Evolutionary conservation across 2,797 vertebrate species (phyloP).

Genomic region (Mus minutoides): DNA sequence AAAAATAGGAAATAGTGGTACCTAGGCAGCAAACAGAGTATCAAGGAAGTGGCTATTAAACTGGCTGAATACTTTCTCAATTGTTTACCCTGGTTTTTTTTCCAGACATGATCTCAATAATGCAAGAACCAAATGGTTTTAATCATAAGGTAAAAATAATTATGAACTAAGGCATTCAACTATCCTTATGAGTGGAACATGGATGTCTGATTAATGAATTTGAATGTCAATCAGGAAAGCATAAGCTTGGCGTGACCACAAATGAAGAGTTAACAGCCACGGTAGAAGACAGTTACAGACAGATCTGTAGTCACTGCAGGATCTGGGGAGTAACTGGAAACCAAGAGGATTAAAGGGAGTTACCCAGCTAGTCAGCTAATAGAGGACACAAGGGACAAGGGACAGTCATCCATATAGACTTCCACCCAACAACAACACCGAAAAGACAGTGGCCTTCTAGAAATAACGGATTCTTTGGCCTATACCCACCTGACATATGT

Average conservation of each 20-base stretch:
- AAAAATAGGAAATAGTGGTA: neutral
- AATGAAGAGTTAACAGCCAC: neutral
- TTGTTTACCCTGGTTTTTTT: neutral
- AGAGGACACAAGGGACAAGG: neutral
- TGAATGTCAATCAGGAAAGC: neutral
- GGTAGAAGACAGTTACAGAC: neutral
- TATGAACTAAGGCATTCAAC: too few species aligned
- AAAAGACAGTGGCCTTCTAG: neutral
- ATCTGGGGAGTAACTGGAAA: neutral
- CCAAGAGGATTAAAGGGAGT: neutral
- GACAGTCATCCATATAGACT: neutral
- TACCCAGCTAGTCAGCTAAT: neutral
- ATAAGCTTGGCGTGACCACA: too few species aligned
- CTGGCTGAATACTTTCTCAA: neutral
- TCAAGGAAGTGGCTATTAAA: neutral
- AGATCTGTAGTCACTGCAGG: neutral
- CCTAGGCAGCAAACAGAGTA: neutral
- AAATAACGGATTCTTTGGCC: neutral
- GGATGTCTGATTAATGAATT: neutral
- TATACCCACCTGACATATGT: neutral
- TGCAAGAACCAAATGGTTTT: neutral
- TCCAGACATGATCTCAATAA: neutral
- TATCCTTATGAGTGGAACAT: fast-evolving
- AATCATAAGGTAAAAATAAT: neutral
- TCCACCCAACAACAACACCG: neutral